Conservation (phyloP, 2,113 vertebrate genomes). For the Eurystomus gularis region DNA sequence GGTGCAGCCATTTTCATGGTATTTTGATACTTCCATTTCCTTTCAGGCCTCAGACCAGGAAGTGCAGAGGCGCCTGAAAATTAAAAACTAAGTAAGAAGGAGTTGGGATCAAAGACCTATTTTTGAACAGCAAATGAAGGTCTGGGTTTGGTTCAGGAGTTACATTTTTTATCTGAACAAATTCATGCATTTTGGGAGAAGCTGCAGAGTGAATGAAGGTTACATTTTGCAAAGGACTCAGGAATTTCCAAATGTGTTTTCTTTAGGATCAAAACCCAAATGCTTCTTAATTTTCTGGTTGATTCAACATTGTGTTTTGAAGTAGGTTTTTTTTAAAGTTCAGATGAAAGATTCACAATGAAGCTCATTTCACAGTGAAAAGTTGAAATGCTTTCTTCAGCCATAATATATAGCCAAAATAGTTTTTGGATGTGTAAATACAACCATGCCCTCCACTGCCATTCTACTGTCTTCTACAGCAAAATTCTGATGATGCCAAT, state of each 20-base stretch:
- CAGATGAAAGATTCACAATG: neutral
- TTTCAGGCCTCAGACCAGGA: conserved; percentile 23
- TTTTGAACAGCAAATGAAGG: neutral
- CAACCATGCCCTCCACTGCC: neutral
- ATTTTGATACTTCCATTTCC: conserved; percentile 50
- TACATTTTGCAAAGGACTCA: neutral
- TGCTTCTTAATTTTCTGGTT: neutral
- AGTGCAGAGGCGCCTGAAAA: conserved; percentile 13
- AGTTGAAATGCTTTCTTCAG: neutral
- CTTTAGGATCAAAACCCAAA: neutral
- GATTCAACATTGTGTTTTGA: neutral
- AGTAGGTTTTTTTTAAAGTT: neutral
- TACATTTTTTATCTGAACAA: neutral
- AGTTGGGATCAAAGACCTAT: neutral
- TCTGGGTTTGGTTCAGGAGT: neutral
- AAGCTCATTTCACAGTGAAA: neutral
- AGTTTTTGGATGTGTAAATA: neutral
- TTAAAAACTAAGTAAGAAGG: conserved; percentile 16
- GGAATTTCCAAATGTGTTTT: neutral
- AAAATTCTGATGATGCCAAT: neutral
- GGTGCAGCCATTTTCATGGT: neutral
- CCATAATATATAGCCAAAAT: neutral
- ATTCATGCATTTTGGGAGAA: neutral
- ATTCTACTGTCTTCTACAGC: neutral
- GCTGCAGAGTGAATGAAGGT: neutral